These are phyloP conservation scores for Andrena haemorrhoa DNA, from an alignment of 2,888 invertebrate genomes.

Conservation along the genomic window DNA sequence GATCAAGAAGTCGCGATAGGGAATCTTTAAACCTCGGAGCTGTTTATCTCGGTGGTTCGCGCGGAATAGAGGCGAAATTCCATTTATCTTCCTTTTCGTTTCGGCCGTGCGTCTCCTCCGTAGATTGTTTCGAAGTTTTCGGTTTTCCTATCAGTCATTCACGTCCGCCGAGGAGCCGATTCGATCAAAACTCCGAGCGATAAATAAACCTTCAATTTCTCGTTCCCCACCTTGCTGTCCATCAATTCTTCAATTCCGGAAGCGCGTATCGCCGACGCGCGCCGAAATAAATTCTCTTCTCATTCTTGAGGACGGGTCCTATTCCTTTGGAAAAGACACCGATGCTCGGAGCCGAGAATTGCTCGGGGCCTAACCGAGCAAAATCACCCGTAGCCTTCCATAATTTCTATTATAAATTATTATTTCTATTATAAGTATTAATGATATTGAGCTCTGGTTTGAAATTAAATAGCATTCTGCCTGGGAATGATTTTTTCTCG, in stretches of 20 bases:
- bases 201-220: conserved; percentile 71
- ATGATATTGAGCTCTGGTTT: too few relatives aligned
- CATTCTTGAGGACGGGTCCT: background rate
- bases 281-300: conserved; percentile 33
- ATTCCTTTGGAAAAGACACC: background rate
- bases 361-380: too few relatives aligned
- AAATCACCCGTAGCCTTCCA: too few relatives aligned
- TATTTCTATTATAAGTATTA: too few relatives aligned
- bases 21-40: conserved; percentile 18
- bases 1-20: conserved; percentile 25
- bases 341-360: too few relatives aligned
- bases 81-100: conserved; percentile 70
- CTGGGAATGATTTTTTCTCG: too few relatives aligned
- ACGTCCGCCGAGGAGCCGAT: conserved; percentile 54
- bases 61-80: conserved; percentile 60
- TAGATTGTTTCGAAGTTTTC: conserved; percentile 65
- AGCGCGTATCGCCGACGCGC: conserved; percentile 28
- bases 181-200: conserved; percentile 66
- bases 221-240: conserved; percentile 45
- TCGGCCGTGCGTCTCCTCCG: conserved; percentile 35
- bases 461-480: too few relatives aligned
- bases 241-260: conserved; percentile 49
- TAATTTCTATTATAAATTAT: too few relatives aligned
- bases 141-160: conserved; percentile 74
- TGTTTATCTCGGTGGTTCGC: conserved; percentile 50